A percentile compares a stretch with the other conserved stretches of the same genome.
phyloP scores from a whole-genome alignment of 2,113 vertebrate species.

The Marmota monax region DNA sequence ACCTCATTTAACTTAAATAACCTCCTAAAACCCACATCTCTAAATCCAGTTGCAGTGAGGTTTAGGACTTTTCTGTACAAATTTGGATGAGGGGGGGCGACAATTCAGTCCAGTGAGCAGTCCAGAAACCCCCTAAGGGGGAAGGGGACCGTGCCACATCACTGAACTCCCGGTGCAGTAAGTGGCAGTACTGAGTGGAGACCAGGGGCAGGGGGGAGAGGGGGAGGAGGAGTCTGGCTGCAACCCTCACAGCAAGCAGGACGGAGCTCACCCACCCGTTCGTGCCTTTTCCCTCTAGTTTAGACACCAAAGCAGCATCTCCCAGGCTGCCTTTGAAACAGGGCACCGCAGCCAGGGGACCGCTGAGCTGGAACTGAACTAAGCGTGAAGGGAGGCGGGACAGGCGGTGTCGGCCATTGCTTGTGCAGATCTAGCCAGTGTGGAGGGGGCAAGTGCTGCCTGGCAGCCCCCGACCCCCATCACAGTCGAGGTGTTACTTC shows the following conservation, averaged over 20 bases:
- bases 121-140: background rate
- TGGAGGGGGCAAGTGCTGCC: background rate
- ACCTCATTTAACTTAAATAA: background rate
- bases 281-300: background rate
- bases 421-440: no score
- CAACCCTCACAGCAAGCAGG: background rate
- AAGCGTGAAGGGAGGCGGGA: background rate
- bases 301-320: background rate
- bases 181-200: no score
- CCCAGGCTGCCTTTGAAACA: background rate
- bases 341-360: background rate
- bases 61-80: background rate
- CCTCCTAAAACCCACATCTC: background rate
- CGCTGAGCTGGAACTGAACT: background rate
- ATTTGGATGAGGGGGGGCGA: background rate
- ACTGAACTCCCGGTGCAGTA: background rate
- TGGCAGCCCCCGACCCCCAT: no score
- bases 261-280: background rate
- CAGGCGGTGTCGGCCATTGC: fast-evolving
- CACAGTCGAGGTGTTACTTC: background rate
- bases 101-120: background rate
- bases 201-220: no score
- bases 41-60: background rate
- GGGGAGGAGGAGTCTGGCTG: background rate
- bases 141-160: background rate